Evolutionary conservation across 2,888 invertebrate species (phyloP).

Genomic region (Frankliniella intonsa): DNA sequence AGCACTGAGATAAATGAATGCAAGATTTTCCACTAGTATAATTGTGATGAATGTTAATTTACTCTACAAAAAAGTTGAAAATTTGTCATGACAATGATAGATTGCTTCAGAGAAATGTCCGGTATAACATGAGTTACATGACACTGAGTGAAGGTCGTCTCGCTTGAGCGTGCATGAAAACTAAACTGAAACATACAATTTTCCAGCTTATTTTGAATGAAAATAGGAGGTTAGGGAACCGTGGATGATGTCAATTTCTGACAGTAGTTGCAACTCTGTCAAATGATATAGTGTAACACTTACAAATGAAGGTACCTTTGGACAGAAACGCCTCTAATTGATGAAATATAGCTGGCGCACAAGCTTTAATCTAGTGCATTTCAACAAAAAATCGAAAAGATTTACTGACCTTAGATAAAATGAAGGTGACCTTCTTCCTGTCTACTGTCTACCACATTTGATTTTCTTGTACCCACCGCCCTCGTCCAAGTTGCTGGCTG

Average conservation of each 20-base stretch:
- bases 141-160: too few species aligned
- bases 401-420: conserved; percentile 23
- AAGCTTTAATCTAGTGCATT: too few species aligned
- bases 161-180: too few species aligned
- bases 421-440: conserved; percentile 24
- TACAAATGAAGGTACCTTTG: not conserved
- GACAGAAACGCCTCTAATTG: too few species aligned
- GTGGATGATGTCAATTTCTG: conserved; percentile 12
- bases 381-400: not conserved
- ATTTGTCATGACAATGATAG: too few species aligned
- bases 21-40: too few species aligned
- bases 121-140: too few species aligned
- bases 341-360: too few species aligned
- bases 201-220: not conserved
- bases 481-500: not conserved
- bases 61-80: too few species aligned
- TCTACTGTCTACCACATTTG: conserved; percentile 13
- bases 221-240: not conserved
- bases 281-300: not conserved
- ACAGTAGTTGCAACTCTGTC: not conserved
- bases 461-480: conserved; percentile 8
- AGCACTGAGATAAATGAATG: too few species aligned
- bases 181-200: not conserved
- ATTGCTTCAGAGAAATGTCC: too few species aligned
- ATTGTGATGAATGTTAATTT: too few species aligned